Evolutionary conservation across 2,888 invertebrate genomes (phyloP), one percentile per base, ranked within the genome.

Genomic region (Cylindroiulus punctatus): DNA sequence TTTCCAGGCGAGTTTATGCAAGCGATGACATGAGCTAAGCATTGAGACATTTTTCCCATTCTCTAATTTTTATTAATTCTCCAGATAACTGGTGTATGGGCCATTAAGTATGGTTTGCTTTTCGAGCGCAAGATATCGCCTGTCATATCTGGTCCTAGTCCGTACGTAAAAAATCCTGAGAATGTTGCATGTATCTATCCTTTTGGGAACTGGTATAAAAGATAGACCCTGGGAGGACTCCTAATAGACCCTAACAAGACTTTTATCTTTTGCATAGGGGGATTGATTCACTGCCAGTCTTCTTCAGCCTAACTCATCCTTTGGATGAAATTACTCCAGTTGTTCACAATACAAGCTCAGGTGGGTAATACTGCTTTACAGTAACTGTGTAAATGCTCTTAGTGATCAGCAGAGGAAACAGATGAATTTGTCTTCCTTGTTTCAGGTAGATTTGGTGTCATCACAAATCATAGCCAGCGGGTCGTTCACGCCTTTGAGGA

Each of bases 271-370:
- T 22, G 7, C 32, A 84, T 32, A 81, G 65, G 76, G 57, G 12
- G 26, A 14, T n/a, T 81, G 88, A 88, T 4, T 88, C 88, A 76
- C 92, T 95, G 89, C 96, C 97, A 0, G 94, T 95, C 0, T 93
- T 97, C 84, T 98, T 96, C 91, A 96, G 97, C 12, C 91, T 98
- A 87, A 93, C 95, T 0, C 97, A 98, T 92, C 98, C 98, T 0
- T 91, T 98, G 86, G 96, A 98, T 90, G 98, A 98, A 91, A 95
- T 97, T 40, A 94, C 95, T 86, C 98, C 98, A 0, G 93, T 98
- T 52, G 91, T 96, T 10, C 84, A 84, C 10, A 30, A 42, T 42
- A 65, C 81, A 14, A 36, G n/a, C 30, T 30, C 36, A 85, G 88
- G 84, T 65, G 32, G 22, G 36, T 84, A 44, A 30, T 30, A 4